Conservation (phyloP, 2,113 vertebrate genomes). For the Fukomys damarensis region DNA sequence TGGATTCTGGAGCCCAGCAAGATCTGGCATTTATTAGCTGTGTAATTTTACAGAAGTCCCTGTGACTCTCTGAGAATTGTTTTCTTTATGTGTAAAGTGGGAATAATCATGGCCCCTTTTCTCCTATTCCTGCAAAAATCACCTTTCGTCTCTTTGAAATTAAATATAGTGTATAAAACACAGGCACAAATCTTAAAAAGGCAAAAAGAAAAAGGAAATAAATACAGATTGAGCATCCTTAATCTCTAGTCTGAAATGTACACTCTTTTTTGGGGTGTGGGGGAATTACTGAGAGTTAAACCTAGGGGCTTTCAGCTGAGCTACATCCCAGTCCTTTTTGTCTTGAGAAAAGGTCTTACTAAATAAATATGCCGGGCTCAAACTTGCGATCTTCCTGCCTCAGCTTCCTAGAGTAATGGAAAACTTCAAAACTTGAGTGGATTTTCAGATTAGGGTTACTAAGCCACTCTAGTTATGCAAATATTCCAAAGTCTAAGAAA, state of each 20-base stretch:
- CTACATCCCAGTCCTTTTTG: background rate
- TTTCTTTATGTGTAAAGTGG: background rate
- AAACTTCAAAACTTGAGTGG: background rate
- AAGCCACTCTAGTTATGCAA: background rate
- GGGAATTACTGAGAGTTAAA: background rate
- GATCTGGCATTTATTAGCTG: background rate
- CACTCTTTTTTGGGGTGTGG: background rate
- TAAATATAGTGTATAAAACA: background rate
- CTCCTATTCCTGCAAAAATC: background rate
- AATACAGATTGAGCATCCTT: background rate
- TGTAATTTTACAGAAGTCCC: background rate
- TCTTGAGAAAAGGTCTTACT: background rate
- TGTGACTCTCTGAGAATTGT: background rate
- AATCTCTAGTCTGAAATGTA: background rate
- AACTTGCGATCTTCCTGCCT: background rate
- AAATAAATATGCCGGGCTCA: too few species aligned
- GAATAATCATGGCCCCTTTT: background rate
- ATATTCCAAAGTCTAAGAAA: background rate
- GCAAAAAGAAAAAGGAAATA: background rate
- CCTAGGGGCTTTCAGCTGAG: background rate
- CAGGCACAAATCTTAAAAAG: background rate
- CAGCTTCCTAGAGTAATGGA: background rate
- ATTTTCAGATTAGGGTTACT: background rate
- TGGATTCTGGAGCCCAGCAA: background rate
- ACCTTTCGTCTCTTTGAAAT: background rate